Base-by-base conservation (phyloP, 2,797 vertebrate genomes). In the Xenentodon cancila region DNA sequence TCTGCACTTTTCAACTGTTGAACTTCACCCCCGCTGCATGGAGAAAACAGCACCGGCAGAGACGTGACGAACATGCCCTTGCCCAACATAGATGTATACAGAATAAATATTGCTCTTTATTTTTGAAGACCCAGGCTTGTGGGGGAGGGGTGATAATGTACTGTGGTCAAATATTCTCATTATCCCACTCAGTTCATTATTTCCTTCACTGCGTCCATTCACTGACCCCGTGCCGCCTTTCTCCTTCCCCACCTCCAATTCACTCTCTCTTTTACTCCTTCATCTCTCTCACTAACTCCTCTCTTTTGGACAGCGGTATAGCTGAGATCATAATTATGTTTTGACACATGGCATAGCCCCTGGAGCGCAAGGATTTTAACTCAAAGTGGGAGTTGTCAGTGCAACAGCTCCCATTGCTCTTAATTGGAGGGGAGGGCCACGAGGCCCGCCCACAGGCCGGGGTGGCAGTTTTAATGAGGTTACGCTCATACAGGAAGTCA, bases 381-480 rank as follows among this genome's bases (percentile, higher is more conserved):
- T 92, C 89, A 92, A 92, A 92, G 89, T 88, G 86, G 89, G 90
- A 90, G 83, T 90, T 85, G 91, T 91, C 90, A 89, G 76, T 70
- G 83, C 89, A 85, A 92, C 91, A 92, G 86, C 87, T 86, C 86
- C 84, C 88, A 89, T 88, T 84, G 78, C 80, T 89, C 87, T 88
- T 94, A 92, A 93, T 93, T 92, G 91, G 92, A 91, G 89, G 84
- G 91, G 86, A 90, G 90, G 89, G 86, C 83, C 84, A 73, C 79
- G 80, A 92, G 91, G 83, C 86, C 91, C 83, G 80, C 88, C 90
- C 90, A 90, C 86, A 88, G 90, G 90, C 84, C 76, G 64, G 78
- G 79, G 83, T 90, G 89, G 85, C 84, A 82, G 75, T 91, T 90
- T 91, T 94, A 93, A 94, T 92, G 92, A 94, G 92, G 88, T 90